These are phyloP conservation scores for Gerris lacustris DNA, from an alignment of 2,888 invertebrate genomes.

Conservation along the genomic window DNA sequence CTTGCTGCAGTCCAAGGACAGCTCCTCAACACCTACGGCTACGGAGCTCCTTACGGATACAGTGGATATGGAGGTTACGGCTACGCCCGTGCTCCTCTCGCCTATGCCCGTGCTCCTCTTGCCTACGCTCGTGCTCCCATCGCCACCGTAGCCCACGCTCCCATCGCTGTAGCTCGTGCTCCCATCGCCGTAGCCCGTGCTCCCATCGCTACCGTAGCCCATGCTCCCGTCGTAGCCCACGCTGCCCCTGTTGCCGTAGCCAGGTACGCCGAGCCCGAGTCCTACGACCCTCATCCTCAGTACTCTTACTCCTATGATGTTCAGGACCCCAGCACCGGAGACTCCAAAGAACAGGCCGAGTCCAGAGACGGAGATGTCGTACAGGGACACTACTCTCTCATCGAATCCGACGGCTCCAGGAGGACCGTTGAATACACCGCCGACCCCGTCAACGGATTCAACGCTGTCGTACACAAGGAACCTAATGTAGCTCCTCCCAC, in stretches of 20 bases:
- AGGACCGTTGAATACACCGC: slow-evolving; percentile 36
- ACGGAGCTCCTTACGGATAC: background rate
- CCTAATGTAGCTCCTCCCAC: slow-evolving; percentile 21
- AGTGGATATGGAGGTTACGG: background rate
- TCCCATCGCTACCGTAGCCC: slow-evolving; percentile 16
- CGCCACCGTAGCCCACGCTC: slow-evolving; percentile 16
- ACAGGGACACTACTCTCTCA: slow-evolving; percentile 22
- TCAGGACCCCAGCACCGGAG: slow-evolving; percentile 11
- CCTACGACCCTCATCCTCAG: slow-evolving; percentile 17
- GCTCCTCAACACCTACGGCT: background rate
- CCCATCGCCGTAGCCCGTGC: slow-evolving; percentile 19
- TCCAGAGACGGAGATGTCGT: slow-evolving; percentile 29
- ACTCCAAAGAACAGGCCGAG: background rate
- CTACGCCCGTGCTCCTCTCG: slow-evolving; percentile 5
- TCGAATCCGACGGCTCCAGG: slow-evolving; percentile 27
- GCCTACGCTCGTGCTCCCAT: slow-evolving; percentile 8
- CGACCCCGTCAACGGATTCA: slow-evolving; percentile 35
- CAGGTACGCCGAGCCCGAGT: background rate
- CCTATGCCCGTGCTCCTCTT: slow-evolving; percentile 10
- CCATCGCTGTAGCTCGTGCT: slow-evolving; percentile 13
- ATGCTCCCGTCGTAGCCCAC: slow-evolving; percentile 11
- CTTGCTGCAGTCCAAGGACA: background rate
- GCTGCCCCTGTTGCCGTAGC: slow-evolving; percentile 16
- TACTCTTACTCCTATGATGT: slow-evolving; percentile 17
- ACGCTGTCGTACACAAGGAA: slow-evolving; percentile 34